These are phyloP conservation scores for Scaptomyza polygonia DNA, from an alignment of 2,888 invertebrate species.

Conservation along the genomic window DNA sequence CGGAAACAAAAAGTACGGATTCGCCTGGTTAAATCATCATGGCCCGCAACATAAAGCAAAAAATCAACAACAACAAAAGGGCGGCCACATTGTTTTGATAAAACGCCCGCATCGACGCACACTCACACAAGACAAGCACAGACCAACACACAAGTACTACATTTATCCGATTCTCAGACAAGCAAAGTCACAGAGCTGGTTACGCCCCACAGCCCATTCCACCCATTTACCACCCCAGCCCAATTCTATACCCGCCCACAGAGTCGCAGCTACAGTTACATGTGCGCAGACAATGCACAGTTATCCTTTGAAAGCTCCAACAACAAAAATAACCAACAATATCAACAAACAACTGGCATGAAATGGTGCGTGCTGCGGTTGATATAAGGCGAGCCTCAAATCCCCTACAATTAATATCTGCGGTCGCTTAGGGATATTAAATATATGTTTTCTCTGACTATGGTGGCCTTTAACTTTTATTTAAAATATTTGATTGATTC, in stretches of 20 bases:
- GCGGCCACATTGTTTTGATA: constrained; percentile 78
- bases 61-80: constrained; percentile 72
- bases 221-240: neutral
- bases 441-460: neutral
- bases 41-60: constrained; percentile 6
- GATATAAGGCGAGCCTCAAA: constrained; percentile 29
- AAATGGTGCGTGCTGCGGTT: constrained; percentile 68
- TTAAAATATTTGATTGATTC: no score
- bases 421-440: neutral
- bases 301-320: constrained; percentile 69
- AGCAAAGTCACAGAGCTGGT: constrained; percentile 27
- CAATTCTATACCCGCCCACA: constrained; percentile 2
- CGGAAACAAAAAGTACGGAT: constrained; percentile 59
- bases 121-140: constrained; percentile 18
- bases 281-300: constrained; percentile 69
- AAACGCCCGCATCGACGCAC: constrained; percentile 73
- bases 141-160: neutral
- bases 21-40: constrained; percentile 63
- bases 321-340: constrained; percentile 25
- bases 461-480: no score
- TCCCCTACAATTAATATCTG: constrained; percentile 48
- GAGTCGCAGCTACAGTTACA: constrained; percentile 52
- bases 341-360: constrained; percentile 56
- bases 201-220: constrained; percentile 41
- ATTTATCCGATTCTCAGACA: neutral